These are phyloP conservation scores for Petromus typicus DNA, from an alignment of 2,113 vertebrate species.

Conservation along the genomic window DNA sequence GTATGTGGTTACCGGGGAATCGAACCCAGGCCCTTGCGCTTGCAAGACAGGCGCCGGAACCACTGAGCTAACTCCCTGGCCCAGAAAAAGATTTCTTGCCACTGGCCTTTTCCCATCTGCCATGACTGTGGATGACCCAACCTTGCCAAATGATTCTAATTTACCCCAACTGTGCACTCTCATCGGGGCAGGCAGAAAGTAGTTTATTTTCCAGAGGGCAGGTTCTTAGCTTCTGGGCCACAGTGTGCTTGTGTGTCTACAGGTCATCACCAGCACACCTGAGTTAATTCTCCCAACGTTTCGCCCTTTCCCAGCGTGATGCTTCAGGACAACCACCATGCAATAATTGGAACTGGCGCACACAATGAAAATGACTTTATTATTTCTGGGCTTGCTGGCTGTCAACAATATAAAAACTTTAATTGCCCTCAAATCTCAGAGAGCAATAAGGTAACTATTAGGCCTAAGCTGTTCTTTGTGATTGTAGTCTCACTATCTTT, in stretches of 20 bases:
- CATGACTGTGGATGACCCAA: background rate
- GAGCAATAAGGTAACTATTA: background rate
- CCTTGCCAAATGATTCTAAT: background rate
- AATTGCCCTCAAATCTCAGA: conserved; percentile 17
- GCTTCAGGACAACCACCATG: background rate
- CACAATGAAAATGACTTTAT: background rate
- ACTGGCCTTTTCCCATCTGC: background rate
- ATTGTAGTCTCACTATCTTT: background rate
- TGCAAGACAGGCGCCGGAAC: too few species aligned
- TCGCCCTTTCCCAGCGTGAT: background rate
- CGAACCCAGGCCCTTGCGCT: too few species aligned
- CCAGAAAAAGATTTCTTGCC: background rate
- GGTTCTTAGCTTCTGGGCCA: background rate
- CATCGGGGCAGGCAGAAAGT: background rate
- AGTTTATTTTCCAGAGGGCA: background rate
- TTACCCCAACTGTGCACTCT: background rate
- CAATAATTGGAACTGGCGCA: background rate
- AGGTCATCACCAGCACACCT: background rate
- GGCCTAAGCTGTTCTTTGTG: background rate
- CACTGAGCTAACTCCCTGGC: too few species aligned
- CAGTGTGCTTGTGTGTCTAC: background rate
- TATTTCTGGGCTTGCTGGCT: conserved; percentile 16
- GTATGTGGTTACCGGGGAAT: too few species aligned
- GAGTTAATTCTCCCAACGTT: background rate
- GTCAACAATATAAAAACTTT: background rate